Evolutionary conservation across 2,888 invertebrate genomes (phyloP).

Genomic region (Archips xylosteana): DNA sequence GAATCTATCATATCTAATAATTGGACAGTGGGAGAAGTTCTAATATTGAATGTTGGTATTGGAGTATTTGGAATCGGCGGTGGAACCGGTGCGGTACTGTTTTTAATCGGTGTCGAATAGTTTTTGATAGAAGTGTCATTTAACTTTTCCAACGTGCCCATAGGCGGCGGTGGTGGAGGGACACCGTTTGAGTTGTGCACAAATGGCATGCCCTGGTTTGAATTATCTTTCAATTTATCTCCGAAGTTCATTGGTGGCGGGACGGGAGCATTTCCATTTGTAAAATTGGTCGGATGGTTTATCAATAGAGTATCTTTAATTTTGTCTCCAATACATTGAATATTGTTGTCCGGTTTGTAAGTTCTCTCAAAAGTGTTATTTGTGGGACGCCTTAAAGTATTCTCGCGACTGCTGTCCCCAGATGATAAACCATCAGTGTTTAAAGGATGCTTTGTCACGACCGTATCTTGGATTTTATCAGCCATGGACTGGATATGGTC

Average conservation of each 20-base stretch:
- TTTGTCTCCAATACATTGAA: constrained; percentile 66
- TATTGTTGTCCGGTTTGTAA: constrained; percentile 68
- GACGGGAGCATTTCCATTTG: constrained; percentile 26
- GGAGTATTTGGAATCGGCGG: constrained; percentile 76
- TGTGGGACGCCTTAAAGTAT: constrained; percentile 62
- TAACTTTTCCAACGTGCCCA: constrained; percentile 44
- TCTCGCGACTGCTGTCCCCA: constrained; percentile 69
- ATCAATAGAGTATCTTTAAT: constrained; percentile 71
- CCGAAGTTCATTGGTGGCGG: constrained; percentile 13
- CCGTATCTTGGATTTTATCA: constrained; percentile 82
- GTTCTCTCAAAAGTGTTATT: constrained; percentile 66
- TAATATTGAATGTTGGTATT: constrained; percentile 67
- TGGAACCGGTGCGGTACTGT: constrained; percentile 64
- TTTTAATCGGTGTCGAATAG: constrained; percentile 46
- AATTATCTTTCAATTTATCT: constrained; percentile 30
- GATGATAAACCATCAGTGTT: constrained; percentile 70
- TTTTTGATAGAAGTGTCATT: constrained; percentile 40
- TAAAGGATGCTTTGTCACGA: constrained; percentile 80
- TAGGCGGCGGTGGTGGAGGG: constrained; percentile 48
- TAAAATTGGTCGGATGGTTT: constrained; percentile 59
- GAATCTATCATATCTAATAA: constrained; percentile 51
- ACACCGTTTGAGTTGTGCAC: constrained; percentile 20
- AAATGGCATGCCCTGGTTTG: constrained; percentile 7
- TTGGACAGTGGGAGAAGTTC: constrained; percentile 56
- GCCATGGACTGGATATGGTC: constrained; percentile 84